Evolutionary conservation across 2,888 invertebrate genomes (phyloP).

Genomic region (Nemapogon koenigi): DNA sequence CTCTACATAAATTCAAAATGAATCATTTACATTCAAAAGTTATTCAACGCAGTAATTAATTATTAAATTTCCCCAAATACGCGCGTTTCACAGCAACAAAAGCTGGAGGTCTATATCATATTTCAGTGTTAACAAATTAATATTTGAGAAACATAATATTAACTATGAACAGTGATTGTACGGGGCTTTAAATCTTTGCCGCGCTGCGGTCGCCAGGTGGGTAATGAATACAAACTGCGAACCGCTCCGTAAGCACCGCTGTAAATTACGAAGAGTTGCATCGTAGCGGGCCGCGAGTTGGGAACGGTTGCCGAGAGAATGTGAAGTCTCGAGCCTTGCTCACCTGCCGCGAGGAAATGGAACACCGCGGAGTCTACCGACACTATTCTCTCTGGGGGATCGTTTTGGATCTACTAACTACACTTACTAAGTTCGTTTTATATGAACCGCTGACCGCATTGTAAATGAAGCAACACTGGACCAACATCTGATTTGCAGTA

Average conservation of each 20-base stretch:
- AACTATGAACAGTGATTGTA: slow-evolving; percentile 42
- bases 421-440: no score
- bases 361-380: background rate
- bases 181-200: slow-evolving; percentile 39
- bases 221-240: slow-evolving; percentile 60
- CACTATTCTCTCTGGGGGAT: slow-evolving; percentile 25
- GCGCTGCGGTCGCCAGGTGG: slow-evolving; percentile 33
- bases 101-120: background rate
- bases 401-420: slow-evolving; percentile 31
- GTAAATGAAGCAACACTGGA: no score
- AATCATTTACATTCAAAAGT: background rate
- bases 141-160: slow-evolving; percentile 36
- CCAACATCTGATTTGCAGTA: no score
- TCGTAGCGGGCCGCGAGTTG: slow-evolving; percentile 26
- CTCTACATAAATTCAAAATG: background rate
- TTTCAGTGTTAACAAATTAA: slow-evolving; percentile 22
- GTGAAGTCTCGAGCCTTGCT: background rate
- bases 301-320: slow-evolving; percentile 26
- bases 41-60: background rate
- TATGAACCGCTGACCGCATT: no score
- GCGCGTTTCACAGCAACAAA: background rate
- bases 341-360: background rate
- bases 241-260: slow-evolving; percentile 45
- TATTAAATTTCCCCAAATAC: background rate
- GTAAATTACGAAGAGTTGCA: slow-evolving; percentile 34